These are phyloP conservation scores for Drymodes brunneopygia DNA, from an alignment of 2,113 vertebrate genomes.

Conservation along the genomic window DNA sequence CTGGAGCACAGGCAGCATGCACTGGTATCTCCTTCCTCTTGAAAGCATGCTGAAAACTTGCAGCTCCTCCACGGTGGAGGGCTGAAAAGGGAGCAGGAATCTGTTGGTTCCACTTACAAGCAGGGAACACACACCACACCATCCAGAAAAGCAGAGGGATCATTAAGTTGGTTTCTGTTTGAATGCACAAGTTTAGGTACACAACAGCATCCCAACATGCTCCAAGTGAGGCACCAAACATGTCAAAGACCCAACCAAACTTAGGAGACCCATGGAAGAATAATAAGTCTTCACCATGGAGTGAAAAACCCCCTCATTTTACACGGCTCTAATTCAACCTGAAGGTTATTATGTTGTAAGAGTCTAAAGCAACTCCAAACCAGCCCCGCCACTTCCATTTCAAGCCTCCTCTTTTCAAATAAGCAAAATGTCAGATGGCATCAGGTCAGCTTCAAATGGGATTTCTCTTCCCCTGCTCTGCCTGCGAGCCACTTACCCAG, in stretches of 20 bases:
- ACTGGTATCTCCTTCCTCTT: not conserved
- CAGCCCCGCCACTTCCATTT: not conserved
- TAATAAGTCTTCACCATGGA: not conserved
- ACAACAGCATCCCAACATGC: not conserved
- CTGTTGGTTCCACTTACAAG: not conserved
- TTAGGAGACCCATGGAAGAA: not conserved
- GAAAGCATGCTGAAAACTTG: not conserved
- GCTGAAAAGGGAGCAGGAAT: not conserved
- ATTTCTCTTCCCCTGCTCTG: constrained; percentile 24
- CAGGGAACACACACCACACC: not conserved
- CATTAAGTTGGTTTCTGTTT: not conserved
- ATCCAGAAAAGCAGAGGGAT: not conserved
- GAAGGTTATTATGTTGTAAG: not conserved
- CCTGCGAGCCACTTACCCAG: constrained; percentile 60
- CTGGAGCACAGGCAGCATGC: not conserved
- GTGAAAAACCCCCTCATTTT: not conserved
- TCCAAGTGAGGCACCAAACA: not conserved
- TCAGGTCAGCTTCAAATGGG: constrained; percentile 46
- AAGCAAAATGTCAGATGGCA: constrained; percentile 40
- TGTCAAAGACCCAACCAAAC: not conserved
- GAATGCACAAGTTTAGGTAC: not conserved
- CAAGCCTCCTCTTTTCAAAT: not conserved
- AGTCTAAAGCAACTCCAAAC: not conserved
- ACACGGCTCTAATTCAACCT: not conserved
- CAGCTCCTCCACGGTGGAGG: not conserved